Evolutionary conservation across 2,888 invertebrate species (phyloP), one percentile per base, ranked within the genome.

Genomic region (Orthosia gothica): DNA sequence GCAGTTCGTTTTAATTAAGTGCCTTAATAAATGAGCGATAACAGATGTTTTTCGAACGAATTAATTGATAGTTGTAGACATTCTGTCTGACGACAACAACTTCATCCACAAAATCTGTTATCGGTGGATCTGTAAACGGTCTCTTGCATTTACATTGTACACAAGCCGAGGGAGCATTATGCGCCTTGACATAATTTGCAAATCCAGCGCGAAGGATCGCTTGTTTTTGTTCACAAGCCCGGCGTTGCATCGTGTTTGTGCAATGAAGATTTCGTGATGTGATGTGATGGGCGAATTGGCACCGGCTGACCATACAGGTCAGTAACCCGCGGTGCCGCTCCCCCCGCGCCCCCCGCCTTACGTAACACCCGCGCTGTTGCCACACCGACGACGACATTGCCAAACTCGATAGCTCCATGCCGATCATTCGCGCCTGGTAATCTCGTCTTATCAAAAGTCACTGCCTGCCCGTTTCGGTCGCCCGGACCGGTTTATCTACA

Each of bases 261-360:
- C 95, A 95, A 93, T 91, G 91, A 89, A 92, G 93, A 94, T 95
- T 95, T 94, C 92, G 94, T 94, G 94, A 93, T 94, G 93, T 93
- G 93, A 93, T 91, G 95, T 94, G 94, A 94, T 94, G 95, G 91
- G 92, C 94, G 94, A 95, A 95, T 96, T 96, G 96, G 96, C 96
- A 95, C 93, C 91, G 93, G 88, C 94, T 92, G 93, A 92, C 95
- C 94, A 93, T 93, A 89, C 94, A 91, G 96, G 95, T 96, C 96
- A 95, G 84, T 94, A 91, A 95, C 95, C 96, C 90, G 89, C 86
- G 84, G 68, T 85, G 85, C 89, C 86, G 89, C 89, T 83, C 88
- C 91, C 90, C 92, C 87, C 91, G 87, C 89, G 85, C 87, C 88
- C 91, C 90, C 81, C 90, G 57, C 73, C 83, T 95, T 95, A 93